Base-by-base conservation (phyloP, 2,113 vertebrate species). In the Picathartes gymnocephalus region DNA sequence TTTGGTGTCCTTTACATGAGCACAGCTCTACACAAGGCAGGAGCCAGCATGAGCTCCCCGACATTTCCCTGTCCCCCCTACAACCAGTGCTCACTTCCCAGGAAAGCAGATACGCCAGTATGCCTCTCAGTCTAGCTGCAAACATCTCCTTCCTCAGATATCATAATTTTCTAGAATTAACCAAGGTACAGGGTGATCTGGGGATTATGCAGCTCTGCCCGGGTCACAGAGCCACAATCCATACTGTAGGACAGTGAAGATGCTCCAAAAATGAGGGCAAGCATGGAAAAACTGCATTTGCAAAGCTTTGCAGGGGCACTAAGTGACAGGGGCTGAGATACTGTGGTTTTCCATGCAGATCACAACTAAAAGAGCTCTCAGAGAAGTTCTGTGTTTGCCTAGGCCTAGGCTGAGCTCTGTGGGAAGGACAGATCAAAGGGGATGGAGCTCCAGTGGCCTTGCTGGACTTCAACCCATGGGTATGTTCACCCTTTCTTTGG, bases 141-240 rank as follows among this genome's bases (percentile, higher is more conserved):
- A 86, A 80, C 4, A 1, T 57, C 25, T 82, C 4, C 1, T 50
- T 93, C 37, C 37, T 87, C 66, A 90, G 44, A 80, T 2, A 2
- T 7, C 4, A 25, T 42, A 0, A 17, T 82, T 88, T 95, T 54
- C 21, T 88, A 86, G 33, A 90, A 58, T 28, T 56, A 51, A 20
- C 7, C n/a, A 37, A 76, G 15, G 9, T 42, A 28, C 22, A 62
- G 45, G 5, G 8, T 82, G 47, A 90, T 21, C 20, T 66, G 39
- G 30, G 28, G 35, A 7, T 79, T 69, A 51, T 21, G 61, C 27
- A 40, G 47, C 8, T 21, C 21, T 79, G 13, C 53, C 1, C 6
- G 45, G 9, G 33, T 40, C 74, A 56, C 1, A 1, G 25, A 54
- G 27, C 15, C 2, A 0, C 20, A 35, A 8, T 16, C 0, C 0